These are phyloP conservation scores for Balaeniceps rex DNA, from an alignment of 2,113 vertebrate genomes.

Conservation along the genomic window DNA sequence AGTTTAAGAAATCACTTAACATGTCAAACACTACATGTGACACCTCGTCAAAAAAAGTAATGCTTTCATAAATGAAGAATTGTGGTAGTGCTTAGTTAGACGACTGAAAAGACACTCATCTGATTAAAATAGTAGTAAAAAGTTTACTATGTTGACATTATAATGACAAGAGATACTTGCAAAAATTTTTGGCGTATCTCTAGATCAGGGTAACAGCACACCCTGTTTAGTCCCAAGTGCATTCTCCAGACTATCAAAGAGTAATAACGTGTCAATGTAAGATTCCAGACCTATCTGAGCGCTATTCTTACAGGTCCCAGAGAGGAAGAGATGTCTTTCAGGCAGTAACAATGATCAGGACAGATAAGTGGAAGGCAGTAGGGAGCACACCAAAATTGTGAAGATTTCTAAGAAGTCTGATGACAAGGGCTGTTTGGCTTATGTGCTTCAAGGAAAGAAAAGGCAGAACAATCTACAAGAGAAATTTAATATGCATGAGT, in stretches of 20 bases:
- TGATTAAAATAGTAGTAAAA: not conserved
- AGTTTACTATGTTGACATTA: not conserved
- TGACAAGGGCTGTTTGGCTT: not conserved
- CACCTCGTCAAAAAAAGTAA: not conserved
- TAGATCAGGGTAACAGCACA: not conserved
- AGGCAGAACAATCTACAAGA: not conserved
- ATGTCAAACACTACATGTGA: not conserved
- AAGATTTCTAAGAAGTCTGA: not conserved
- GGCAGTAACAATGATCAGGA: not conserved
- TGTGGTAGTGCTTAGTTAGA: not conserved
- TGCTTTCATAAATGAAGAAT: not conserved
- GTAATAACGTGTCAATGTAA: not conserved
- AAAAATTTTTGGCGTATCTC: not conserved
- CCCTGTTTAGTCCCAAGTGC: not conserved
- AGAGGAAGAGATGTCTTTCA: not conserved
- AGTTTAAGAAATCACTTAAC: not conserved
- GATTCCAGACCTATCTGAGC: not conserved
- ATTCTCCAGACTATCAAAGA: not conserved
- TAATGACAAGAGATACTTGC: not conserved
- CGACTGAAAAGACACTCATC: not conserved
- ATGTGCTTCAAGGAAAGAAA: not conserved
- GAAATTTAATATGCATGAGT: not conserved
- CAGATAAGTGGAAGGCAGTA: not conserved
- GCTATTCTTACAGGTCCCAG: not conserved
- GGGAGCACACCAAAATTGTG: not conserved